phyloP scores from a whole-genome alignment of 2,888 invertebrate species.

The Boloria selene region DNA sequence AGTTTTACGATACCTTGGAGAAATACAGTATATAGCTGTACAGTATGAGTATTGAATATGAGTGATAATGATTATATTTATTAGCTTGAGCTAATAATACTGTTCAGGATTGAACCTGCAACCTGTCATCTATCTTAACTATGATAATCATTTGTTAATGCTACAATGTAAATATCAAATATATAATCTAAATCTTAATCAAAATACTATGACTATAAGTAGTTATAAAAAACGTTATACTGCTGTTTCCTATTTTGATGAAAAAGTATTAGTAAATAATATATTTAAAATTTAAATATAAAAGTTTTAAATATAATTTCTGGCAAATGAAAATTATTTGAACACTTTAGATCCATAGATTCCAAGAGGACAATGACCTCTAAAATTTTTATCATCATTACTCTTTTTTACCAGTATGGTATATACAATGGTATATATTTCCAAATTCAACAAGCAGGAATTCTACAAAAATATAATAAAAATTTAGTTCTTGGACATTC shows the following conservation, averaged over 20 bases:
- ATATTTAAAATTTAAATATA: not conserved
- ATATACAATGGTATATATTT: not conserved
- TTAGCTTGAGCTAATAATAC: too few species aligned
- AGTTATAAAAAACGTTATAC: constrained; percentile 1
- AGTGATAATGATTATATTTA: too few species aligned
- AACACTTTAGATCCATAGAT: too few species aligned
- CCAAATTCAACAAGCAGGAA: too few species aligned
- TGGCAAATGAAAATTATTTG: too few species aligned
- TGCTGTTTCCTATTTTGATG: not conserved
- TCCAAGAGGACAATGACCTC: not conserved
- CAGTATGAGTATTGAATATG: too few species aligned
- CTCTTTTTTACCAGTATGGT: not conserved
- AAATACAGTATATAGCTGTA: too few species aligned
- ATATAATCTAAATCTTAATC: constrained; percentile 15
- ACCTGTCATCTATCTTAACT: not conserved
- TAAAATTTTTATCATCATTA: not conserved
- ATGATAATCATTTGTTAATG: not conserved
- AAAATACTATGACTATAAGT: not conserved
- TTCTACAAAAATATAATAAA: not conserved
- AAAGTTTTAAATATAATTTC: too few species aligned
- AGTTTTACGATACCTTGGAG: too few species aligned
- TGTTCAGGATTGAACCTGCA: constrained; percentile 3
- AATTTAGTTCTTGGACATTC: not conserved
- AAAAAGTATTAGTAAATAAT: not conserved
- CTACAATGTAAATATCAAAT: not conserved